These are phyloP conservation scores for Lasioglossum oenotherae DNA, from an alignment of 2,888 invertebrate genomes.

Conservation along the genomic window DNA sequence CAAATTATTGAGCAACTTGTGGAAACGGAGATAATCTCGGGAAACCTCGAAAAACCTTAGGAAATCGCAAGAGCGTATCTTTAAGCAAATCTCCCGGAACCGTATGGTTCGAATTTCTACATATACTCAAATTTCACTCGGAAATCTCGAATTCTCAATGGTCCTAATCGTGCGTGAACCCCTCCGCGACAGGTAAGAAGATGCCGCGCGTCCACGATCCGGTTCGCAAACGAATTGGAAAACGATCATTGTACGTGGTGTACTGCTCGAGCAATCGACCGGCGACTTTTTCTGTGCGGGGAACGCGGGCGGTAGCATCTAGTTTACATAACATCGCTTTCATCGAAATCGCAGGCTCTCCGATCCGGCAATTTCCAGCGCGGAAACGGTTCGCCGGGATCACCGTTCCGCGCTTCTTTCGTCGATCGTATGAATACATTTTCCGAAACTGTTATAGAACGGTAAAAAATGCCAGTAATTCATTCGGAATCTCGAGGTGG, in stretches of 20 bases:
- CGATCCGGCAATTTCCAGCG: slow-evolving; percentile 27
- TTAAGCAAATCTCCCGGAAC: not conserved
- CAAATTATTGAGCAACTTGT: not conserved
- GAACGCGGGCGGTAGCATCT: not conserved
- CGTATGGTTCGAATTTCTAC: not conserved
- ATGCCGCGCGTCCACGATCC: slow-evolving; percentile 33
- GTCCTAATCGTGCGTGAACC: slow-evolving; percentile 33
- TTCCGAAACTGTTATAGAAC: not conserved
- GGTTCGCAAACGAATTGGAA: slow-evolving; percentile 51
- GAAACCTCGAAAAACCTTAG: not conserved
- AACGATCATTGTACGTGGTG: slow-evolving; percentile 45
- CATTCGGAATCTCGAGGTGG: slow-evolving; percentile 2
- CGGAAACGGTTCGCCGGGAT: slow-evolving; percentile 9
- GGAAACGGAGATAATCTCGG: not conserved
- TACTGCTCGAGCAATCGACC: slow-evolving; percentile 6
- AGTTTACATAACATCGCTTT: slow-evolving; percentile 27
- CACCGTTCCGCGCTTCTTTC: not conserved
- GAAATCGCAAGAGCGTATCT: not conserved
- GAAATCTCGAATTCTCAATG: slow-evolving; percentile 14
- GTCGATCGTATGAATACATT: not conserved
- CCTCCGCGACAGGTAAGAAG: slow-evolving; percentile 18
- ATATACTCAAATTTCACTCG: not conserved
- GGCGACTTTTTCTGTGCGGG: slow-evolving; percentile 6
- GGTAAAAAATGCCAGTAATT: not conserved
- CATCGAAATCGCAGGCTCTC: slow-evolving; percentile 1